Base-by-base conservation (phyloP, 2,113 vertebrate species). In the Grallaria varia region DNA sequence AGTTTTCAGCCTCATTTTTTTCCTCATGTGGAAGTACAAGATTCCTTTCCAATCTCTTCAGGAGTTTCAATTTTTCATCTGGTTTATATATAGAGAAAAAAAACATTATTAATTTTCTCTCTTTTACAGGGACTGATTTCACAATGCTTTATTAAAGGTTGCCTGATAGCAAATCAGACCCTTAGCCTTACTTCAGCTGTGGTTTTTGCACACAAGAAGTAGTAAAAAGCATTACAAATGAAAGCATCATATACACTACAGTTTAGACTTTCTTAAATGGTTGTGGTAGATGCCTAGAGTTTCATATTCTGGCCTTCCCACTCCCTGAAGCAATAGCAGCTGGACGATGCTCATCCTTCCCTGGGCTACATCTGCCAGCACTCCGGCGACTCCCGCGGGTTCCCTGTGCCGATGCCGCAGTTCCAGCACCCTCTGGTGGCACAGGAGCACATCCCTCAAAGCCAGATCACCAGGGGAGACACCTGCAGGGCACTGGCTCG, bases 61-160 rank as follows among this genome's bases (percentile, higher is more conserved):
- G 37, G 19, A 89, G 14, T 80, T 93, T 92, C 76, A 94, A 16
- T 90, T 97, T 97, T 92, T 97, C 87, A 89, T 97, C 97, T 97
- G 56, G 50, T 75, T 94, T 53, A 59, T 21, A 73, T 4, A 64
- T 2, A 75, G 0, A 84, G 3, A 45, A 53, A 64, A 64, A 80
- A 66, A 52, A 23, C 8, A 58, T 40, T 59, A 77, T 10, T 50
- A 64, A 35, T 37, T 52, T 92, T 53, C 60, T 66, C 22, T 60
- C 44, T 35, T 90, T 79, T 55, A 62, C 28, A 69, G 9, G 9
- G 27, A 58, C 23, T 52, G 20, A 31, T 76, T 74, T 59, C 60
- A 67, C 22, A 35, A 59, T 37, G 42, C 27, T 68, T 90, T 93
- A 77, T 40, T 83, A 74, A 44, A 59, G 42, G 19, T n/a, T 35